Base-by-base conservation (phyloP, 2,797 vertebrate species). In the Tenualosa ilisha region DNA sequence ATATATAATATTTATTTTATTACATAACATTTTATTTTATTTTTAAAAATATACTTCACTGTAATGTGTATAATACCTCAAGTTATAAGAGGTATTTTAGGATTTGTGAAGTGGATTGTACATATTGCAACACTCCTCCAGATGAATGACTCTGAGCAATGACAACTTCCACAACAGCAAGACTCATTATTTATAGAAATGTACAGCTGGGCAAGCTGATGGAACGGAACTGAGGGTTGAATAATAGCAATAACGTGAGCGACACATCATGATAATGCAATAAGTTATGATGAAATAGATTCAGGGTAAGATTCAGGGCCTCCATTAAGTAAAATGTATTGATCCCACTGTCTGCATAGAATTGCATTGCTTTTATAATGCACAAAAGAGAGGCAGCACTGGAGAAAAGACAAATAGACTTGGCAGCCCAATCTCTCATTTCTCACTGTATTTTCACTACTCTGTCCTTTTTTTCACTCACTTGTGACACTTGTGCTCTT, bases 201-300 rank as follows among this genome's bases (percentile, higher is more conserved):
- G 68, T 31, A 75, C 68, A 75, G 6, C 68, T 40, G 15, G 3
- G 31, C 68, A 40, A 13, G 68, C 31, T 43, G 68, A 75, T 31
- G 17, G 37, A 17, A 15, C 17, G 13, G 31, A 75, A 75, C 31
- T 6, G 68, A 75, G 17, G 68, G 68, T 3, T 75, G 68, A 75
- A 75, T 40, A 75, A 75, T 75, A 75, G 68, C 68, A 75, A 15
- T 75, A 75, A 75, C 68, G 37, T 75, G 68, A 75, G 68, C 68
- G 15, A 75, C 68, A 75, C 68, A 75, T 75, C 68, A 75, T 75
- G 68, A 75, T 75, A 75, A 75, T 75, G 68, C 68, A 75, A 43
- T 75, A 75, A 4, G 31, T 20, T 43, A 75, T 37, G 68, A 43
- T 75, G 68, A 40, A 75, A 75, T 75, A 75, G 31, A 75, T 75